These are phyloP conservation scores for Paedocypris sp. DNA, from an alignment of 2,113 vertebrate species.

Conservation along the genomic window DNA sequence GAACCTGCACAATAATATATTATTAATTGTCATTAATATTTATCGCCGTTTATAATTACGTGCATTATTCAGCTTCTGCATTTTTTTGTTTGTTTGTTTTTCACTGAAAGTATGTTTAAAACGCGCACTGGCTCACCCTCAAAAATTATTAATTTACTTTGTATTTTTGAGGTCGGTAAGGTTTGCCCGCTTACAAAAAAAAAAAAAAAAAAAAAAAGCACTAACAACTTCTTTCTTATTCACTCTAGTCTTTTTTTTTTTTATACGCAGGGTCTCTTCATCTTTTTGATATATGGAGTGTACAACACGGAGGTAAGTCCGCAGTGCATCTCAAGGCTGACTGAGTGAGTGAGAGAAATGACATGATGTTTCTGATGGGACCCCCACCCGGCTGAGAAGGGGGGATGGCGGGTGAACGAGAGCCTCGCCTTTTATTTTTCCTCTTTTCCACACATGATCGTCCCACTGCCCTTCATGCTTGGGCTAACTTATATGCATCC, in stretches of 20 bases:
- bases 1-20: no score
- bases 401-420: conserved; percentile 17
- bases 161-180: no score
- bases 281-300: conserved; percentile 99
- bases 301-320: conserved; percentile 96
- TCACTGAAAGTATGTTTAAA: no score
- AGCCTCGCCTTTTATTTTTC: conserved; percentile 47
- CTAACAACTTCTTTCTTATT: conserved; percentile 50
- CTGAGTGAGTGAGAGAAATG: conserved; percentile 99
- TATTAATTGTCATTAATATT: no score
- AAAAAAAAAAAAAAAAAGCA: conserved; percentile 45
- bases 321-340: conserved; percentile 98
- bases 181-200: no score
- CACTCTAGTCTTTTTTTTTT: conserved; percentile 33
- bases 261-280: conserved; percentile 87
- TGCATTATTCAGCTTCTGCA: no score
- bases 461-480: conserved; percentile 98
- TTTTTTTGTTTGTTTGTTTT: no score
- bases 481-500: conserved; percentile 96
- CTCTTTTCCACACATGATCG: conserved; percentile 64
- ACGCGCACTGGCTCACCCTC: no score
- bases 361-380: conserved; percentile 95
- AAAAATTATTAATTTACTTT: no score
- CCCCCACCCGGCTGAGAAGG: conserved; percentile 72
- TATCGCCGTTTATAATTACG: no score